Conservation (phyloP, 1,140 invertebrate species). For the Andricus grossulariae region DNA sequence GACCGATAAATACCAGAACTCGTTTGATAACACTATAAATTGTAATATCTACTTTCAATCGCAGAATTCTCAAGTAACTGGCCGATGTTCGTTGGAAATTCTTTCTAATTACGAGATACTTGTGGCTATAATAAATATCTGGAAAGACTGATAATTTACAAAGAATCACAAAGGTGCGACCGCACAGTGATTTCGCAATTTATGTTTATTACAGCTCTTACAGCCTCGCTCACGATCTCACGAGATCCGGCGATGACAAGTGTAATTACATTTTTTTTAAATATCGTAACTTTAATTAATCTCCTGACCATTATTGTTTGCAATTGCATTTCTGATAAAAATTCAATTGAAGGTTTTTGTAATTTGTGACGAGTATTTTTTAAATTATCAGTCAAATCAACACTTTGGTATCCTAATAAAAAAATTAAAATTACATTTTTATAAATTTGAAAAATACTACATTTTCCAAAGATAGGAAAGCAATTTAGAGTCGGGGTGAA, state of each 20-base stretch:
- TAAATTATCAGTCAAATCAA: no score
- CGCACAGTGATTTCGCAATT: slow-evolving; percentile 24
- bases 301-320: neutral
- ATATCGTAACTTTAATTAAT: slow-evolving; percentile 15
- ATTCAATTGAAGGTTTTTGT: neutral
- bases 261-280: slow-evolving; percentile 22
- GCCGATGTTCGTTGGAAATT: slow-evolving; percentile 45
- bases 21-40: slow-evolving; percentile 19
- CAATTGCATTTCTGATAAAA: slow-evolving; percentile 21
- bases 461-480: neutral
- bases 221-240: slow-evolving; percentile 6
- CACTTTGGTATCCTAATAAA: neutral
- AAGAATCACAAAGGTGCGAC: slow-evolving; percentile 40
- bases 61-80: slow-evolving; percentile 45
- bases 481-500: neutral
- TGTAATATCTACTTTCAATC: slow-evolving; percentile 36
- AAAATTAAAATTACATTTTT: neutral
- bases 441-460: neutral
- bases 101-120: slow-evolving; percentile 50
- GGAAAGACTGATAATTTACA: slow-evolving; percentile 44
- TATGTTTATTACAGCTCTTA: slow-evolving; percentile 18
- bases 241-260: slow-evolving; percentile 26
- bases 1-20: slow-evolving; percentile 3
- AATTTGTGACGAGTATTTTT: no score
- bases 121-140: slow-evolving; percentile 49